Percentiles rank a stretch among this genome's conserved stretches.
Conservation (phyloP, 2,113 vertebrate genomes). For the Reinhardtius hippoglossoides region DNA sequence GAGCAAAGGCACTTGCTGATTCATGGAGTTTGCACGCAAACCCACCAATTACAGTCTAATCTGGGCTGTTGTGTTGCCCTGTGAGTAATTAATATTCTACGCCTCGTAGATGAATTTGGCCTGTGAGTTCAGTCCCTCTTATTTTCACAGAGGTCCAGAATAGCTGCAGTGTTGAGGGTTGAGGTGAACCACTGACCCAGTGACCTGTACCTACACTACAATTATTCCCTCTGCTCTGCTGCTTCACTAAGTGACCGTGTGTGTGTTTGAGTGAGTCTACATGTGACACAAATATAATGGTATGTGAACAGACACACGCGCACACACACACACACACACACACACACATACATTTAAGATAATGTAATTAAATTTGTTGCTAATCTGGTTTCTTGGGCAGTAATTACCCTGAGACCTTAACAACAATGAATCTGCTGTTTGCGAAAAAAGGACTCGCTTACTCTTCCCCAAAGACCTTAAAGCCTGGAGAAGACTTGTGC, state of each 20-base stretch:
- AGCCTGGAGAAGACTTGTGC: not conserved
- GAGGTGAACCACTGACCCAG: constrained; percentile 66
- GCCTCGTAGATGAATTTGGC: constrained; percentile 46
- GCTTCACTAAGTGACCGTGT: constrained; percentile 33
- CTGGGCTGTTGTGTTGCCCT: constrained; percentile 40
- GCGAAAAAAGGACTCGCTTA: constrained; percentile 23
- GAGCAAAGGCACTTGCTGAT: constrained; percentile 17
- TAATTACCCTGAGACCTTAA: constrained; percentile 44
- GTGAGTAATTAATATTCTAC: constrained; percentile 70
- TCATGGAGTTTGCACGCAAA: constrained; percentile 54
- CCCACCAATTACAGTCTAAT: constrained; percentile 70
- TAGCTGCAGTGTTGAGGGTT: constrained; percentile 58
- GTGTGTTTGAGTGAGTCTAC: constrained; percentile 27
- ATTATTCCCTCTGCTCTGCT: constrained; percentile 66
- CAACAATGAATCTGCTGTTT: constrained; percentile 40
- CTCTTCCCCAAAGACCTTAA: constrained; percentile 6
- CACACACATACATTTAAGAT: not conserved
- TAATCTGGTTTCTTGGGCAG: constrained; percentile 33
- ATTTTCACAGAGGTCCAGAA: constrained; percentile 68
- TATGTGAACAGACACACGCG: not conserved
- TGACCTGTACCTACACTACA: constrained; percentile 69
- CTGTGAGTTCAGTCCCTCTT: constrained; percentile 49
- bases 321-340: not conserved
- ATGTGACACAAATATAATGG: constrained; percentile 11
- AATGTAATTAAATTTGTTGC: constrained; percentile 38